Percentiles rank a stretch among this genome's conserved stretches.
These are phyloP conservation scores for Poeciliopsis infans DNA, from an alignment of 2,797 vertebrate genomes.

Conservation along the genomic window DNA sequence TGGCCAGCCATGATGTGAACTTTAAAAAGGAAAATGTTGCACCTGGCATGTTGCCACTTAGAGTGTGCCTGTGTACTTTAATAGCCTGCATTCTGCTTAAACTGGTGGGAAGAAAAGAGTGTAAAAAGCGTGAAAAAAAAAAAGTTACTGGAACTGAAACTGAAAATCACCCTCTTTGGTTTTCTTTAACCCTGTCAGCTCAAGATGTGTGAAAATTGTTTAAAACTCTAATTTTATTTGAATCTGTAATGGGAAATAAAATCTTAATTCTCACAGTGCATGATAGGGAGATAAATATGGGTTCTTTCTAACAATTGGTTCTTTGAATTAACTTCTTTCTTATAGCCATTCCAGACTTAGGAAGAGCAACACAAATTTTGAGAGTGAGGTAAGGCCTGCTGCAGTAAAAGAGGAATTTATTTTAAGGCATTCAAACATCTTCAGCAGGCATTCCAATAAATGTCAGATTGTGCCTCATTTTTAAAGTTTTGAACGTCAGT, in stretches of 20 bases:
- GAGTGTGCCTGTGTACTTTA: constrained; percentile 60
- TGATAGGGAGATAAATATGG: background rate
- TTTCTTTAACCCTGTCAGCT: constrained; percentile 23
- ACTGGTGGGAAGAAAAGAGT: constrained; percentile 48
- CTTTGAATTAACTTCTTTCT: background rate
- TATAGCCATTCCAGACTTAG: background rate
- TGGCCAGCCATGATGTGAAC: constrained; percentile 72
- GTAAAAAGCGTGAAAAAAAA: constrained; percentile 11
- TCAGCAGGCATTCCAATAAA: background rate
- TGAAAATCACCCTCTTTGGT: constrained; percentile 1
- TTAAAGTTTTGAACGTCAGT: background rate
- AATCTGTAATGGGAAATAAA: background rate
- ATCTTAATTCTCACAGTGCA: background rate
- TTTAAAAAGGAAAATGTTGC: constrained; percentile 61
- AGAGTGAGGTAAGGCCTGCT: background rate
- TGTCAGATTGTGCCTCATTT: background rate
- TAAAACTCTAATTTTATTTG: constrained; percentile 8
- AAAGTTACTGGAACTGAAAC: constrained; percentile 25
- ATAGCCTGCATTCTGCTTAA: constrained; percentile 48
- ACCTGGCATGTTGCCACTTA: constrained; percentile 53
- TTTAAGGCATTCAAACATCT: background rate
- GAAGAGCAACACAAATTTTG: background rate
- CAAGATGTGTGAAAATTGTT: constrained; percentile 15
- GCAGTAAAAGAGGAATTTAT: background rate
- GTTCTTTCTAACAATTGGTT: background rate